A percentile compares a stretch with the other conserved stretches of the same genome.
Conservation (phyloP, 1,140 invertebrate genomes). For the Diprion similis region DNA sequence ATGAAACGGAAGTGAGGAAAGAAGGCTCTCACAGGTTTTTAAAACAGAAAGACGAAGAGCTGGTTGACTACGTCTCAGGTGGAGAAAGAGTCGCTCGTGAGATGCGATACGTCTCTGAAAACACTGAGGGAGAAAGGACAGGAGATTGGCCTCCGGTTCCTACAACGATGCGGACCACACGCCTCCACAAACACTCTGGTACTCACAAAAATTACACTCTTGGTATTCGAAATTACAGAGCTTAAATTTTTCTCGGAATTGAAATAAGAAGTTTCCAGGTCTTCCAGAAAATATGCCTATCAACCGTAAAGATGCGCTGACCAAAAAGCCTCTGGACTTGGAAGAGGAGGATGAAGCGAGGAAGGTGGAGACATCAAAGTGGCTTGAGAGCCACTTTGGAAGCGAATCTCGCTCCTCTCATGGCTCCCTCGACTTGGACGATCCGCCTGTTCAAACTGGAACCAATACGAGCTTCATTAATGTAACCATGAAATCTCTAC, state of each 20-base stretch:
- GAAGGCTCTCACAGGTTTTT: slow-evolving; percentile 64
- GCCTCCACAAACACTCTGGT: slow-evolving; percentile 40
- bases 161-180: slow-evolving; percentile 42
- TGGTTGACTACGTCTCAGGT: slow-evolving; percentile 78
- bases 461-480: slow-evolving; percentile 78
- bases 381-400: slow-evolving; percentile 89
- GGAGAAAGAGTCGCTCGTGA: slow-evolving; percentile 77
- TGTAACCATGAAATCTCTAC: slow-evolving; percentile 77
- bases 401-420: slow-evolving; percentile 82
- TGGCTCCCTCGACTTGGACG: slow-evolving; percentile 66
- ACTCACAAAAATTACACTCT: neutral
- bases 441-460: slow-evolving; percentile 39
- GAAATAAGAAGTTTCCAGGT: slow-evolving; percentile 42
- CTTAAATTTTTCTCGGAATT: slow-evolving; percentile 10
- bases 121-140: slow-evolving; percentile 69
- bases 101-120: slow-evolving; percentile 80
- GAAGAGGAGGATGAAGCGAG: slow-evolving; percentile 88
- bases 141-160: slow-evolving; percentile 51
- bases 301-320: slow-evolving; percentile 79
- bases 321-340: slow-evolving; percentile 80
- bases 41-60: slow-evolving; percentile 68
- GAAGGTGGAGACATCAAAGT: slow-evolving; percentile 87
- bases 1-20: slow-evolving; percentile 60
- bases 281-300: slow-evolving; percentile 53
- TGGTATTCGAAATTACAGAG: neutral